Percentiles rank a stretch among this genome's conserved stretches.
Evolutionary conservation across 2,797 vertebrate genomes (phyloP).

Genomic region (Pseudomugil gertrudae): DNA sequence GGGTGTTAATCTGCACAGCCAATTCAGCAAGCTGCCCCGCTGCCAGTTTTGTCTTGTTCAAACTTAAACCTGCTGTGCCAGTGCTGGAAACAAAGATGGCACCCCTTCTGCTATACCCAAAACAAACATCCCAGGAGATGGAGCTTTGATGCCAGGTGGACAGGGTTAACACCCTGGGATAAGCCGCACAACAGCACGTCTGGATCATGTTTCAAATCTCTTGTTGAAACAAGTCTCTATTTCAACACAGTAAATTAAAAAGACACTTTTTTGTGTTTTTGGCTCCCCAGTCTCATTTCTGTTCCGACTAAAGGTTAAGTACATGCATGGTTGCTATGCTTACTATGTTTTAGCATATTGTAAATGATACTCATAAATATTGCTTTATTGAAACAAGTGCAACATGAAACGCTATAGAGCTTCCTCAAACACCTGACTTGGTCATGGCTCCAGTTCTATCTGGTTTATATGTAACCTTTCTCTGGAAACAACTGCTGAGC

Average conservation of each 20-base stretch:
- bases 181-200: constrained; percentile 22
- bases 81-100: constrained; percentile 23
- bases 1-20: constrained; percentile 67
- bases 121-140: constrained; percentile 40
- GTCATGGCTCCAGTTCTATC: too few species aligned
- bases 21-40: constrained; percentile 69
- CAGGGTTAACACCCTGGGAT: constrained; percentile 47
- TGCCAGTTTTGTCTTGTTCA: constrained; percentile 43
- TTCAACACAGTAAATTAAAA: constrained; percentile 5
- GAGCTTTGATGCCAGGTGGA: constrained; percentile 44
- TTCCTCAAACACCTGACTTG: too few species aligned
- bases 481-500: too few species aligned
- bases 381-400: too few species aligned
- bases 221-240: constrained; percentile 1
- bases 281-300: too few species aligned
- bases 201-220: constrained; percentile 29
- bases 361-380: too few species aligned
- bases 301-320: too few species aligned
- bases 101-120: constrained; percentile 40
- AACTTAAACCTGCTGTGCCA: constrained; percentile 37
- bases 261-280: neutral
- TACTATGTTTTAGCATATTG: too few species aligned
- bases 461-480: too few species aligned
- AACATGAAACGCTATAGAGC: too few species aligned
- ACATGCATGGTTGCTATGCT: too few species aligned